Base-by-base conservation (phyloP, 2,888 invertebrate species). In the Blera fallax region DNA sequence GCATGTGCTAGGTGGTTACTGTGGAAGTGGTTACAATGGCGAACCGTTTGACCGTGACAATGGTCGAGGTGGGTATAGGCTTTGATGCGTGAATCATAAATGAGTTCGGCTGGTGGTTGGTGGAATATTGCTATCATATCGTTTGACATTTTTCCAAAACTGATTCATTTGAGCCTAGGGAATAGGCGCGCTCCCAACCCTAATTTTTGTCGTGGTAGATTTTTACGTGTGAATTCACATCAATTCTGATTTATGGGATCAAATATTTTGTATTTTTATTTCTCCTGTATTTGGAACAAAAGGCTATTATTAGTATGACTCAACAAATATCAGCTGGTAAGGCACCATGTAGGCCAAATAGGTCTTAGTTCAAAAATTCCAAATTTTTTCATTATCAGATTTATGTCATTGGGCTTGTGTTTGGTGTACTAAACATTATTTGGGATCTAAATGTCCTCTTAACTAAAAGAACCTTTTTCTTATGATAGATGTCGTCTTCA, bases 1-100 rank as follows among this genome's bases (percentile, higher is more conserved):
- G 60, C 64, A 32, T 52, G 43, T 65, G 62, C 62, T 8, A 43
- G 67, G 56, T 64, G 56, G 67, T 58, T 52, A 62, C 29, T 21
- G 73, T 48, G 74, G 79, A 84, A 73, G 69, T 80, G 65, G 52
- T 76, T 77, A 80, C 76, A 85, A 81, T 77, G 76, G 65, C 32
- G 60, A 85, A 80, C 32, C 80, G 85, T 77, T 85, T 85, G 85
- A 85, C 81, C 85, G 50, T 85, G 85, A 85, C 85, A 80, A 72
- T 85, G 84, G 74, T 70, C 56, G 34, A 64, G 65, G 65, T 54
- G 56, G 50, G 48, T 67, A 11, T 14, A 64, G 84, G 73, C 52
- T 32, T 27, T 60, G 16, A 62, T 70, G 48, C 21, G 1, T 37
- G 52, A 72, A 65, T 72, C 37, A 67, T 45, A 45, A 69, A 73